Evolutionary conservation across 2,797 vertebrate species (phyloP), one percentile per base, ranked within the genome.

Genomic region (Lepilemur ruficaudatus): DNA sequence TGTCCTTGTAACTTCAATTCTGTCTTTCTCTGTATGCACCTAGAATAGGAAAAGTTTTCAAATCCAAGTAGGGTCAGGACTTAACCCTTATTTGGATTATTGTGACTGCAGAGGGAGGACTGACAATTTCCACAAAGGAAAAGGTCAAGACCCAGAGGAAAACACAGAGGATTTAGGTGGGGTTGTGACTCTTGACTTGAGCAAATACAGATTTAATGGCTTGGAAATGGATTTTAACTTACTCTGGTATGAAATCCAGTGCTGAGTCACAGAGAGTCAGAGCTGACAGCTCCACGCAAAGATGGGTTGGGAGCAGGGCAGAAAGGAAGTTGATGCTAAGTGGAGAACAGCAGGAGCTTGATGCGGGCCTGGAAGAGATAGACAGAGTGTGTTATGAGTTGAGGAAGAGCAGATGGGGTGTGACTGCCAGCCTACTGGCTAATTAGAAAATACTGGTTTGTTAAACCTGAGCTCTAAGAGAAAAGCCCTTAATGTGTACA

Each of bases 21-120:
- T 57, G 48, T 35, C 22, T 86, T 96, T 92, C 25, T 95, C 79
- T 69, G 67, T 82, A 89, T 89, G 61, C 28, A 32, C 75, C 63
- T 65, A 83, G 23, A 97, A 41, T 52, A 23, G 73, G 67, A 81
- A 96, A 93, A 79, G 57, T 95, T 95, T 96, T 88, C 94, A 92
- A 83, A 84, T 52, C 46, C 69, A 86, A 93, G 69, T 32, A 90
- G 52, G 72, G 63, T 93, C 63, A 83, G 93, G 76, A 95, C 96
- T 97, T 98, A 97, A 96, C 89, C 73, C 61, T 92, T 97, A 46
- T 84, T 93, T 96, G 52, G 43, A 67, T 86, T 80, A 93, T 10
- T 94, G 87, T 90, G 61, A 89, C 35, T 67, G 32, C 22, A 43
- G 20, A 55, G 4, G 43, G 41, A 91, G 20, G 43, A 89, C 38